Evolutionary conservation across 2,888 invertebrate genomes (phyloP).

Genomic region (Lasioglossum leucozonium): DNA sequence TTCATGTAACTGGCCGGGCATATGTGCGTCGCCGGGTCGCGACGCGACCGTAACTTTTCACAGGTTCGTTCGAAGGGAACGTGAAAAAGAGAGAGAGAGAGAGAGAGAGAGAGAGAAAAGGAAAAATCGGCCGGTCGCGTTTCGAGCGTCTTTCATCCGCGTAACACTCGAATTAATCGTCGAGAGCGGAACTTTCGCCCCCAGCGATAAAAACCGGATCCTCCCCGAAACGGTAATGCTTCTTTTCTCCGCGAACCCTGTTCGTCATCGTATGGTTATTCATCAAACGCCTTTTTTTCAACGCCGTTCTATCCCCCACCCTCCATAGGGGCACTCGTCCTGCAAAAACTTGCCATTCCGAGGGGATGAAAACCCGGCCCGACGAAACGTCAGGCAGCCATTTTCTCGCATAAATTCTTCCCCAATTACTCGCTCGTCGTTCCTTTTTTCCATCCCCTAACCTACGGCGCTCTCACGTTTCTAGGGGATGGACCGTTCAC

Average conservation of each 20-base stretch:
- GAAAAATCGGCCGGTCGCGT: background rate
- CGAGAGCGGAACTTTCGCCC: slow-evolving; percentile 27
- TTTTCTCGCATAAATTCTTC: slow-evolving; percentile 12
- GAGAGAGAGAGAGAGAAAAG: background rate
- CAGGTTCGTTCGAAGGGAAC: background rate
- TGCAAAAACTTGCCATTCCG: slow-evolving; percentile 40
- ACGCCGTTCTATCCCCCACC: background rate
- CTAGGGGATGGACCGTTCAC: background rate
- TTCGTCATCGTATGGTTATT: slow-evolving; percentile 64
- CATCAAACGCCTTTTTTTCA: slow-evolving; percentile 52
- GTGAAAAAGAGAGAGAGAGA: background rate
- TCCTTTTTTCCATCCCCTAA: background rate
- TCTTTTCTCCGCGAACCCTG: slow-evolving; percentile 47
- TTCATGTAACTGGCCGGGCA: slow-evolving; percentile 15
- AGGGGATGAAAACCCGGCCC: slow-evolving; percentile 15
- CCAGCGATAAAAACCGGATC: slow-evolving; percentile 26
- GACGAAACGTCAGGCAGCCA: background rate
- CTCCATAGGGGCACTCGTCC: background rate
- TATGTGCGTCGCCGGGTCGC: background rate
- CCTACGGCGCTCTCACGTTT: background rate
- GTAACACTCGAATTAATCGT: slow-evolving; percentile 56
- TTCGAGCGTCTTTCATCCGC: slow-evolving; percentile 10
- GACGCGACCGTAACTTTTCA: slow-evolving; percentile 13
- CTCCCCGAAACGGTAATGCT: slow-evolving; percentile 53
- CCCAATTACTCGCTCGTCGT: slow-evolving; percentile 13